Evolutionary conservation across 1,140 invertebrate species (phyloP).

Genomic region (Bombyx mandarina): DNA sequence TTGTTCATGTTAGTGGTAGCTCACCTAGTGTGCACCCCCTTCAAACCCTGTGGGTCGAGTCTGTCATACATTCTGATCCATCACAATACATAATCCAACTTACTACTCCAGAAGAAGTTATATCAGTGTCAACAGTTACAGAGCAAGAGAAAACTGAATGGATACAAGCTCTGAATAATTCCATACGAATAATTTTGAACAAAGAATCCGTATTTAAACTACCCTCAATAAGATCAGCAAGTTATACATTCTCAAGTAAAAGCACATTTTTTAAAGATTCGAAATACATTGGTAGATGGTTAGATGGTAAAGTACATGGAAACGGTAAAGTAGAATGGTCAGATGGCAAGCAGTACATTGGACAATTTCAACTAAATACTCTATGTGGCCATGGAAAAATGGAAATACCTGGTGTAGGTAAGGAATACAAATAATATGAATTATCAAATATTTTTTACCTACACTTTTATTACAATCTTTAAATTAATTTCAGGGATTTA

Average conservation of each 20-base stretch:
- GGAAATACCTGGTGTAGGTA: conserved; percentile 74
- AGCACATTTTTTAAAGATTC: conserved; percentile 82
- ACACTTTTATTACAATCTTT: neutral
- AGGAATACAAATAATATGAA: conserved; percentile 8
- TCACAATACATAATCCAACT: conserved; percentile 77
- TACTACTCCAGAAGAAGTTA: conserved; percentile 83
- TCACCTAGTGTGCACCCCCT: conserved; percentile 76
- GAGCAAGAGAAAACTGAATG: conserved; percentile 84
- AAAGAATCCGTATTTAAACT: conserved; percentile 72
- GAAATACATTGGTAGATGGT: conserved; percentile 83
- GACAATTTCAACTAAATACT: conserved; percentile 82
- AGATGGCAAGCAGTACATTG: conserved; percentile 84
- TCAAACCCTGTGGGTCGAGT: conserved; percentile 85
- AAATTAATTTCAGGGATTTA: conserved; percentile 72
- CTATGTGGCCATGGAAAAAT: conserved; percentile 83
- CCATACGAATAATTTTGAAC: conserved; percentile 74
- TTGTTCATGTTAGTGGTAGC: conserved; percentile 79
- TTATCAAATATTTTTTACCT: neutral
- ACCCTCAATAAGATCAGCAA: conserved; percentile 79
- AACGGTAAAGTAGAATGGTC: conserved; percentile 85
- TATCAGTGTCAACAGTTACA: conserved; percentile 77
- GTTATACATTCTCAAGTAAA: conserved; percentile 80
- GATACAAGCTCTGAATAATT: conserved; percentile 78
- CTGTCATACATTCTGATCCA: conserved; percentile 62
- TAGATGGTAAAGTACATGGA: conserved; percentile 86